These are phyloP conservation scores for Hofmannophila pseudospretella DNA, from an alignment of 2,888 invertebrate species.

Conservation along the genomic window DNA sequence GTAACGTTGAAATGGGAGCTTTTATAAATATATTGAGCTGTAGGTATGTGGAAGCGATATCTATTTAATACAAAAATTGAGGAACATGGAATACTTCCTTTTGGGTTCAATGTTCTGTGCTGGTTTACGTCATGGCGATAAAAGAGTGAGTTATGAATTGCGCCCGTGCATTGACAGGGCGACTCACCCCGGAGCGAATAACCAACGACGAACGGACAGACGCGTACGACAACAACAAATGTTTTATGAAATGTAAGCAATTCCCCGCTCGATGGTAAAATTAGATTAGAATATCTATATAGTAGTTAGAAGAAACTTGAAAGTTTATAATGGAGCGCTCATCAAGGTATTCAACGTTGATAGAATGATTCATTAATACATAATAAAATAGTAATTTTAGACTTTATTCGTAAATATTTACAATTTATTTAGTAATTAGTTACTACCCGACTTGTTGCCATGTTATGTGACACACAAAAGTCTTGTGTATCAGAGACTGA, in stretches of 20 bases:
- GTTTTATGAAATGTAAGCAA: constrained; percentile 12
- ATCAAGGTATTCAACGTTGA: no score
- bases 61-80: constrained; percentile 51
- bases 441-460: constrained; percentile 1
- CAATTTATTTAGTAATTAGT: background rate
- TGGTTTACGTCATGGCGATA: constrained; percentile 62
- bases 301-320: no score
- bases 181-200: constrained; percentile 53
- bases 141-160: constrained; percentile 61
- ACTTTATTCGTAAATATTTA: background rate
- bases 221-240: constrained; percentile 10
- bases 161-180: constrained; percentile 64
- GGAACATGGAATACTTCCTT: constrained; percentile 66
- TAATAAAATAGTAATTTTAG: background rate
- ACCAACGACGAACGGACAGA: constrained; percentile 18
- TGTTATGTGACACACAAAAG: constrained; percentile 1
- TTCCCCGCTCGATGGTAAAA: constrained; percentile 9
- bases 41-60: constrained; percentile 32
- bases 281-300: constrained; percentile 6
- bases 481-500: constrained; percentile 24
- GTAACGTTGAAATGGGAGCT: no score
- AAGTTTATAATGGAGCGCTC: no score
- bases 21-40: no score
- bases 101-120: constrained; percentile 68
- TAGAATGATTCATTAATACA: no score